A percentile compares a stretch with the other conserved stretches of the same genome.
Evolutionary conservation across 2,113 vertebrate genomes (phyloP).

Genomic region (Callospermophilus lateralis): DNA sequence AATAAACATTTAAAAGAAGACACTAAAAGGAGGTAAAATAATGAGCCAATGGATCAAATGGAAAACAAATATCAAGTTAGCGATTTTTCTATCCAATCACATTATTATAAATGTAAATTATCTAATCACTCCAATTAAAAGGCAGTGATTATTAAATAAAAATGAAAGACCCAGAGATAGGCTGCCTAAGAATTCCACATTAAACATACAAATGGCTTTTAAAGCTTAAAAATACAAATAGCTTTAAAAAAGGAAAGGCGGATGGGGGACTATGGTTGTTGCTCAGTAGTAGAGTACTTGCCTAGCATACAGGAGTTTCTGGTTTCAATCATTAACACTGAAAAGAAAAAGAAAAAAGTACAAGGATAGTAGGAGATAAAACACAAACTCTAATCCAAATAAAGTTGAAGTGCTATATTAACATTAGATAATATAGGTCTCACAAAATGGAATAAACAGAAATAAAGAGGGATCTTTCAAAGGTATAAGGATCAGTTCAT

Average conservation of each 20-base stretch:
- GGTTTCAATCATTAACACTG: background rate
- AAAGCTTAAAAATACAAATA: background rate
- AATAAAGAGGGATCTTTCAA: background rate
- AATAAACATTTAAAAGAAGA: background rate
- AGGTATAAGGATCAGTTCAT: background rate
- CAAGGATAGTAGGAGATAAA: background rate
- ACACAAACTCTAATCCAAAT: background rate
- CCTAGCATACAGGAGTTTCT: background rate
- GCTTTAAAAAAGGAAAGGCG: background rate
- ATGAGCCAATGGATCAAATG: background rate
- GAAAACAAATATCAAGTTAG: background rate
- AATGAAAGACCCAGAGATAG: background rate
- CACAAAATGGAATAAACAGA: background rate
- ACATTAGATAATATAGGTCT: background rate
- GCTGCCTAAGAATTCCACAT: background rate
- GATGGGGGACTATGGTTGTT: background rate
- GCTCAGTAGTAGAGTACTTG: background rate
- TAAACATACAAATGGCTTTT: background rate
- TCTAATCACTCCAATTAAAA: background rate
- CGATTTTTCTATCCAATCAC: background rate
- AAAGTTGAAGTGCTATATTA: background rate
- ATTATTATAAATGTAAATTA: background rate
- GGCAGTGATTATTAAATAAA: background rate
- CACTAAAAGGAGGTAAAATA: background rate
- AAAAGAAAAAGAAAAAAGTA: background rate